These are phyloP conservation scores for Copidosoma floridanum DNA, from an alignment of 1,140 invertebrate species.

Conservation along the genomic window DNA sequence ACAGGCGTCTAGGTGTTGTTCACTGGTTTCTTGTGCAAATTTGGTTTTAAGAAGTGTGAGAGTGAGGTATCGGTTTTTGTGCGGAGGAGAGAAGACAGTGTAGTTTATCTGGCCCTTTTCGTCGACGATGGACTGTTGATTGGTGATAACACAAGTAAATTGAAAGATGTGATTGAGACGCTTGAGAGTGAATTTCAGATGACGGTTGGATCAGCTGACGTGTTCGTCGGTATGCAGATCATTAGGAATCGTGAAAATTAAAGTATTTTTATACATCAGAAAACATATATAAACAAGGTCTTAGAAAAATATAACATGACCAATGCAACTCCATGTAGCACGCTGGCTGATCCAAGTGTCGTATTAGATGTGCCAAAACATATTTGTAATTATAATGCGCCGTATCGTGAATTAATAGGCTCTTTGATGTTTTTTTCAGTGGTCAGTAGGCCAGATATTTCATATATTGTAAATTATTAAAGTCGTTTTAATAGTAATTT, in stretches of 20 bases:
- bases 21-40: conserved; percentile 19
- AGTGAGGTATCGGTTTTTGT: conserved; percentile 32
- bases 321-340: conserved; percentile 18
- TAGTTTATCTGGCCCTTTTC: conserved; percentile 18
- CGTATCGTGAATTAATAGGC: conserved; percentile 44
- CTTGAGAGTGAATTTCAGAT: conserved; percentile 35
- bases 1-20: conserved; percentile 47
- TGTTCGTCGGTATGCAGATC: conserved; percentile 40
- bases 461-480: conserved; percentile 40
- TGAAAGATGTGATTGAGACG: conserved; percentile 25
- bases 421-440: conserved; percentile 45
- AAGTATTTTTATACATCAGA: conserved; percentile 28
- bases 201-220: conserved; percentile 19
- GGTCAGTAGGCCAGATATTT: conserved; percentile 46
- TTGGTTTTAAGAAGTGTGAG: conserved; percentile 25
- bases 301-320: conserved; percentile 26
- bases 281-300: conserved; percentile 19
- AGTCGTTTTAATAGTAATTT: conserved; percentile 36
- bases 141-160: conserved; percentile 14
- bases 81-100: background rate
- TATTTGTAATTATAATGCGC: background rate
- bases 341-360: conserved; percentile 22
- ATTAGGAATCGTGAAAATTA: conserved; percentile 22
- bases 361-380: background rate
- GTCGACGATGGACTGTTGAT: conserved; percentile 30